Base-by-base conservation (phyloP, 2,888 invertebrate species). In the Sarcophaga subvicina region DNA sequence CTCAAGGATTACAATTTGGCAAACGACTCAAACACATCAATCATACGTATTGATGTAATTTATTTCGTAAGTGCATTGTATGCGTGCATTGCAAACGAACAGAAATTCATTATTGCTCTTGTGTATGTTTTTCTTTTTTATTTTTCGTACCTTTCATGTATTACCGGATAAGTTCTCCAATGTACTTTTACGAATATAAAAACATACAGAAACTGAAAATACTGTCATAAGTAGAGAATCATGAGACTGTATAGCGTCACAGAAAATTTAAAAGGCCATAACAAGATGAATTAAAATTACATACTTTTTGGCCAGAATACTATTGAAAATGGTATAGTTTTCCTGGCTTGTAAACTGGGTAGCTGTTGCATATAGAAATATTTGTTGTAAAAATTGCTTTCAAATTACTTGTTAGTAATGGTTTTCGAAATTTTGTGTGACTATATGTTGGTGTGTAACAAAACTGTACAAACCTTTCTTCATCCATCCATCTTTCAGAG, bases 11-110 rank as follows among this genome's bases (percentile, higher is more conserved):
- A 54, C 54, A 27, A 71, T 71, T 71, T 70, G 6, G 2, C 11
- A 47, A 49, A 14, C 17, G 45, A 14, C 47, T 25, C 47, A 17
- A 63, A 45, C 63, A 63, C 47, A 73, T 63, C 73, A 73, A 63
- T 63, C 63, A 73, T 73, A 45, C 5, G 0, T 62, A 73, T 73
- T 62, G 72, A 73, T 60, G 14, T 73, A 62, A 62, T 62, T 62
- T n/a, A 72, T 73, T 73, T 73, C 47, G 37, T 47, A 49, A 63
- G 17, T 73, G 63, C 63, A 62, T 49, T 62, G 73, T n/a, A 73
- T 2, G 60, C 22, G 22, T 64, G 12, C 25, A 25, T 62, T 62
- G 22, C 20, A 20, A 22, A 22, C 22, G 25, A 10, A 64, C 25
- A 22, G 11, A 72, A 20, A 37, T 37, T 37, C 37, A 8, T 37